phyloP scores from a whole-genome alignment of 53 echinoderm and acorn worm genomes.

The Zoroaster sp. region DNA sequence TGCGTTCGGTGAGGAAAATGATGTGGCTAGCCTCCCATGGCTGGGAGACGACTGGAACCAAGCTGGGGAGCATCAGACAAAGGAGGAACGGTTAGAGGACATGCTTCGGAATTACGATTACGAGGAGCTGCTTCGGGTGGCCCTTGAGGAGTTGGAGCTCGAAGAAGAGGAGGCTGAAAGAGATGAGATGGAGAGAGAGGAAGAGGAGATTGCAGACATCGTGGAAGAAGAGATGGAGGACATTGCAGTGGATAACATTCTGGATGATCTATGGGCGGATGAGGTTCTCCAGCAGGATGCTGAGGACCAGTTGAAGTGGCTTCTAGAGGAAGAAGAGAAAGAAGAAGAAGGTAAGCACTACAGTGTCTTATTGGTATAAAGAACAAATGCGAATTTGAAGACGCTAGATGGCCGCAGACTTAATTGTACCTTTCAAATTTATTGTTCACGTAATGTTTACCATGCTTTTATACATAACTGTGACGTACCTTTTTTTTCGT shows the following conservation, averaged over 20 bases:
- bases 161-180: background rate
- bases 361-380: no score
- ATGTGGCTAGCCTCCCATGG: constrained; percentile 8
- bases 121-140: background rate
- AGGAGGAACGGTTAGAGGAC: background rate
- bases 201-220: constrained; percentile 25
- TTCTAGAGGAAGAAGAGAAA: constrained; percentile 45
- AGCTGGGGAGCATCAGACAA: background rate
- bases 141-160: background rate
- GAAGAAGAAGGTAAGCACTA: background rate
- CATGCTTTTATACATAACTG: no score
- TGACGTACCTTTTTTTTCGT: no score
- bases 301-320: constrained; percentile 49
- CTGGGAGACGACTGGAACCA: background rate
- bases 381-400: no score
- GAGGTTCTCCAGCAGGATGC: constrained; percentile 62
- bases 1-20: background rate
- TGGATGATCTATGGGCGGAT: constrained; percentile 72
- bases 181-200: background rate
- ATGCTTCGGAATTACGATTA: background rate
- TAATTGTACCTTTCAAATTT: no score
- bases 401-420: no score
- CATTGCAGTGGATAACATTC: constrained; percentile 25
- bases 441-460: no score
- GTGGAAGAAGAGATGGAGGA: constrained; percentile 51